Evolutionary conservation across 2,888 invertebrate species (phyloP), one percentile per base, ranked within the genome.

Genomic region (Eristalis intricaria): DNA sequence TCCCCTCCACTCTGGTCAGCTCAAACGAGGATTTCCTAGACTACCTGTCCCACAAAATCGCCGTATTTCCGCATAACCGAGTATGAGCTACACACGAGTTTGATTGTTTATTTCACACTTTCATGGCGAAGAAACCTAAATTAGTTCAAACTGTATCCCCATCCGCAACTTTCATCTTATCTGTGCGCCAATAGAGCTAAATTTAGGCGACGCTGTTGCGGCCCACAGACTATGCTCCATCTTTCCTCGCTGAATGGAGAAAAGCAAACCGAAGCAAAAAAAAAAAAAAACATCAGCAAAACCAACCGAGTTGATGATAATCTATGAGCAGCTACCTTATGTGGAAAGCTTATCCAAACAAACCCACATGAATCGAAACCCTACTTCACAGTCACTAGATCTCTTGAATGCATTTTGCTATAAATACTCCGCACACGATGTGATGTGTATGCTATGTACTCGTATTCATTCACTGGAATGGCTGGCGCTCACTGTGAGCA

Each of bases 181-280:
- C 70, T 71, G 50, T n/a, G 19, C 22, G 32, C 66, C 68, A 61
- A 66, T 73, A 76, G 66, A 76, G 61, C 76, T 81, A 84, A 84
- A 84, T 80, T 80, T 80, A 84, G 84, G 81, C 76, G 71, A 84
- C 75, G 84, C 58, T 80, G 68, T 29, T 77, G 26, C 38, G 15
- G 74, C 70, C 32, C 65, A 76, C 11, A 32, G 63, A 35, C 64
- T 66, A 50, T 32, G 65, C 69, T 76, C 81, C 65, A 76, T 66
- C 26, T 71, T 40, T 81, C 58, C 23, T 15, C 69, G 75, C 61
- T 80, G 65, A 84, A 84, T 66, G 56, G 64, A 50, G 50, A 19
- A 19, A 50, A 50, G 50, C 60, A 60, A 22, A 11, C 7, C 10
- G 22, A 29, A 4, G 32, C 5, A 32, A 4, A 26, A 4, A 4